Conservation (phyloP, 2,797 vertebrate genomes). For the Cuniculus paca region DNA sequence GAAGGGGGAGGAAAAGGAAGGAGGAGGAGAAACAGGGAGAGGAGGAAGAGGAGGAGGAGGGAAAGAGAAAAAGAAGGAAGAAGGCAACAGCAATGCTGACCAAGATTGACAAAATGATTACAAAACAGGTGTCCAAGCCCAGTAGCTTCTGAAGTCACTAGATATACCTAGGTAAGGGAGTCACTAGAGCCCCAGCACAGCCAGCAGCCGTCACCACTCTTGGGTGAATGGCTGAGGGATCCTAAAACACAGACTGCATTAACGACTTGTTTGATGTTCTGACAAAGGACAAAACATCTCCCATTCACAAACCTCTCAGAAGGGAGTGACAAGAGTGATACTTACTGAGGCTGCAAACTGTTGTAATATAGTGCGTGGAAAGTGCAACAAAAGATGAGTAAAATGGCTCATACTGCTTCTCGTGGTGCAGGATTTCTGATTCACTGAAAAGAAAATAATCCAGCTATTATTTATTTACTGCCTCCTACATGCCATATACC, state of each 20-base stretch:
- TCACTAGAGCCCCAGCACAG: neutral
- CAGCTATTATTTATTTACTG: neutral
- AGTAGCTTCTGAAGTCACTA: neutral
- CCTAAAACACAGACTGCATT: accelerated
- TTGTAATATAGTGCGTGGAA: conserved; percentile 99
- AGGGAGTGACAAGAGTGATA: conserved; percentile 73
- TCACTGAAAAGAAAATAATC: conserved; percentile 90
- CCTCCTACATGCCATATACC: neutral
- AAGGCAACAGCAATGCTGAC: neutral
- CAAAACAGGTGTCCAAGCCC: neutral
- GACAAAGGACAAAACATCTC: neutral
- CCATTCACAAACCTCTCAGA: neutral
- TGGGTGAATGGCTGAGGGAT: neutral
- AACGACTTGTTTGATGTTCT: neutral
- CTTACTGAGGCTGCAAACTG: conserved; percentile 98
- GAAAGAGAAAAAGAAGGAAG: neutral
- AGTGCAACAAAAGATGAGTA: conserved; percentile 99
- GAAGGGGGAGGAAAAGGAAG: neutral
- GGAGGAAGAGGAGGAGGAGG: neutral
- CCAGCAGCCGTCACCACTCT: neutral
- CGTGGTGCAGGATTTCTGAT: conserved; percentile 98
- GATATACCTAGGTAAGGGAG: neutral
- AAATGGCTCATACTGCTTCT: conserved; percentile 99
- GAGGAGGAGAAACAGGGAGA: neutral
- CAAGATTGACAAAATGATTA: neutral